Evolutionary conservation across 2,797 vertebrate genomes (phyloP).

Genomic region (Petrocephalus schoutedeni): DNA sequence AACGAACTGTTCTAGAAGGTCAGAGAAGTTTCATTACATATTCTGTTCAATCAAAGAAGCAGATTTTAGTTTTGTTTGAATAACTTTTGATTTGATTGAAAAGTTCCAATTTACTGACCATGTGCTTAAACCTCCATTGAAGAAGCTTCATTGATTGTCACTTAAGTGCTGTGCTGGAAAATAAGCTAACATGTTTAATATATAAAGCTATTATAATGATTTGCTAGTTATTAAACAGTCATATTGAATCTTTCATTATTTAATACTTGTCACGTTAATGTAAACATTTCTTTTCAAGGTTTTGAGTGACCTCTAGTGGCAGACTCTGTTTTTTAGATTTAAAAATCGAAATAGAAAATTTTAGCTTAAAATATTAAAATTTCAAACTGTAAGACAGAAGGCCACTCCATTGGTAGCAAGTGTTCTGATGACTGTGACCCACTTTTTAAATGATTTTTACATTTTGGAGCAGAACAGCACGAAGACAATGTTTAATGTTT

Average conservation of each 20-base stretch:
- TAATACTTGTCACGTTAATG: background rate
- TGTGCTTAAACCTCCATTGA: background rate
- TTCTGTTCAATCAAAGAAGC: background rate
- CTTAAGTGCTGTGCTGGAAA: background rate
- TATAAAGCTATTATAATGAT: background rate
- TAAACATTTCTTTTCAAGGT: background rate
- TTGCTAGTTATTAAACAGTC: conserved; percentile 9
- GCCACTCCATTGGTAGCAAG: background rate
- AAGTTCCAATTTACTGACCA: background rate
- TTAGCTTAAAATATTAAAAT: background rate
- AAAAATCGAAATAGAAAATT: background rate
- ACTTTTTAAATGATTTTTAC: background rate
- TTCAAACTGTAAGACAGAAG: too few relatives aligned
- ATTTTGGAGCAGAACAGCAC: background rate
- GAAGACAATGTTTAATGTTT: background rate
- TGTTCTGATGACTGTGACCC: background rate
- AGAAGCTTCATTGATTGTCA: background rate
- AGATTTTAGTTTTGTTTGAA: background rate
- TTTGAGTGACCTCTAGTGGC: conserved; percentile 18
- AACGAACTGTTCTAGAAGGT: background rate
- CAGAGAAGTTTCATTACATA: background rate
- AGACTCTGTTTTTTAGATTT: background rate
- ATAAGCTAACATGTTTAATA: conserved; percentile 9
- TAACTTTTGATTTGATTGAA: background rate
- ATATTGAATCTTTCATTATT: background rate